Conservation (phyloP, 2,797 vertebrate genomes). For the Hoplostethus atlanticus region DNA sequence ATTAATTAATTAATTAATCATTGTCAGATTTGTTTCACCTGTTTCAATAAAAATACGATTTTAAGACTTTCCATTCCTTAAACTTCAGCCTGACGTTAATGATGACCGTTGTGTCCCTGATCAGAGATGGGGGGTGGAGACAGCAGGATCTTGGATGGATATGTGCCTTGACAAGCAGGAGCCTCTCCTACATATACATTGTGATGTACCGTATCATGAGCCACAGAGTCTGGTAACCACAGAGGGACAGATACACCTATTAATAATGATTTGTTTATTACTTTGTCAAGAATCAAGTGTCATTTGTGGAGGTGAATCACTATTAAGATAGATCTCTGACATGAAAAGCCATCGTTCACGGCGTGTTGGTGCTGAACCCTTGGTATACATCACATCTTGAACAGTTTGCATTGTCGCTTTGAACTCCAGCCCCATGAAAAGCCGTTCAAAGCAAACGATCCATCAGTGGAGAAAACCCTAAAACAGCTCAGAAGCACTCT, state of each 20-base stretch:
- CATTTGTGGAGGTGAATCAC: constrained; percentile 4
- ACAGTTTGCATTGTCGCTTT: constrained; percentile 9
- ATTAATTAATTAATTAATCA: too few relatives aligned
- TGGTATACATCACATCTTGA: constrained; percentile 1
- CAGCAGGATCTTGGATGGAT: constrained; percentile 6
- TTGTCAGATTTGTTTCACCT: too few relatives aligned
- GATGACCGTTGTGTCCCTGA: not conserved
- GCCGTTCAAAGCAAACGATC: constrained; percentile 41
- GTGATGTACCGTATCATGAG: constrained; percentile 21
- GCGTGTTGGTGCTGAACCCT: constrained; percentile 1
- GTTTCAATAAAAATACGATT: too few relatives aligned
- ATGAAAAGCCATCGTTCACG: constrained; percentile 21
- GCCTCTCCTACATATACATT: not conserved
- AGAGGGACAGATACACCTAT: constrained; percentile 9
- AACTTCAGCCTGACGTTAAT: not conserved
- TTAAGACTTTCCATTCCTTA: not conserved
- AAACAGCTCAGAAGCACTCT: constrained; percentile 40
- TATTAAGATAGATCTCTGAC: not conserved
- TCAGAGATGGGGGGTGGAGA: not conserved
- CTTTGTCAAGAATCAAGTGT: constrained; percentile 18
- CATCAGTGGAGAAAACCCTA: constrained; percentile 45
- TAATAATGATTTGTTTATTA: constrained; percentile 33
- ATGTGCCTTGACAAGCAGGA: constrained; percentile 35
- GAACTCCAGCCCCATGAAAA: constrained; percentile 34
- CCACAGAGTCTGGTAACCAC: not conserved